These are phyloP conservation scores for Glyptemys insculpta DNA, from an alignment of 2,797 vertebrate species.

Conservation along the genomic window DNA sequence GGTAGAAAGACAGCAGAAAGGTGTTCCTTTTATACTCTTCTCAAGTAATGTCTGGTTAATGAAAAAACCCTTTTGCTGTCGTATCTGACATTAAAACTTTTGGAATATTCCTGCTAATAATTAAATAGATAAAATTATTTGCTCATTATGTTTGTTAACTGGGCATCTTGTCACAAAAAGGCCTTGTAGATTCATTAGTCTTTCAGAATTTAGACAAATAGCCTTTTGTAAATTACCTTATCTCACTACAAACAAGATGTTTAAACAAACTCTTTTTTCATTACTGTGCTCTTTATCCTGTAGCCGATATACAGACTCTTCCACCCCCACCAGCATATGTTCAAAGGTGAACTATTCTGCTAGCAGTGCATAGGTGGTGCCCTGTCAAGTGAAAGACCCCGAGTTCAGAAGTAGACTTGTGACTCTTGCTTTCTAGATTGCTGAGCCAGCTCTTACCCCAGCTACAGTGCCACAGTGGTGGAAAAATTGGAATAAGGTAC, in stretches of 20 bases:
- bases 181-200: conserved; percentile 29
- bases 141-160: conserved; percentile 16
- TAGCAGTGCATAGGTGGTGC: not conserved
- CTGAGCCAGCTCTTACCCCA: not conserved
- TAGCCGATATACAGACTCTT: not conserved
- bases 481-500: not conserved
- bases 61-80: conserved; percentile 55
- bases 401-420: not conserved
- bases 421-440: not conserved
- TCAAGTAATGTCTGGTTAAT: conserved; percentile 58
- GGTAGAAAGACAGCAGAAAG: conserved; percentile 9
- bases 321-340: not conserved
- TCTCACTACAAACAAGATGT: conserved; percentile 54
- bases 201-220: not conserved
- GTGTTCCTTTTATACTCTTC: conserved; percentile 62
- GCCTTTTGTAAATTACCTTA: conserved; percentile 43
- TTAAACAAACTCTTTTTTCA: conserved; percentile 59
- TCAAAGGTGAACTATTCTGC: conserved; percentile 38
- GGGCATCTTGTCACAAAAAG: not conserved
- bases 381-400: not conserved
- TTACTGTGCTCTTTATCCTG: conserved; percentile 8
- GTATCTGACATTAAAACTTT: not conserved
- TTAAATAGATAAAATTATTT: conserved; percentile 38
- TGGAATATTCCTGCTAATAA: not conserved
- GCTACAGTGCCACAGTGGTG: not conserved